phyloP scores from a whole-genome alignment of 2,797 vertebrate species.

The Gallinago stenura region DNA sequence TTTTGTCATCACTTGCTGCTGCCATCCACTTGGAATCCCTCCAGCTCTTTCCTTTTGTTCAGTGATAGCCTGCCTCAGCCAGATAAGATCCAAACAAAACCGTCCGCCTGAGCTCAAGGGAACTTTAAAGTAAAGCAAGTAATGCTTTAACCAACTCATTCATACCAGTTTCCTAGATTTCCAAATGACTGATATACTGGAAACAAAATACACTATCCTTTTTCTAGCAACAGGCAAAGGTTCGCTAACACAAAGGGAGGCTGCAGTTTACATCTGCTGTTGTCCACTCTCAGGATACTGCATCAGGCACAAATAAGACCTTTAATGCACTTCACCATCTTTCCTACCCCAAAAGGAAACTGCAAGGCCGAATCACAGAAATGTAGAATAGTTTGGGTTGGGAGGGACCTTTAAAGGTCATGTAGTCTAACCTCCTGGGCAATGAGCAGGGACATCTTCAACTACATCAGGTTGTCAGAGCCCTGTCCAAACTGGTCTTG shows the following conservation, averaged over 20 bases:
- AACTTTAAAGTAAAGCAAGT: not conserved
- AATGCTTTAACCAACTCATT: not conserved
- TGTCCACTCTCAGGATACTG: not conserved
- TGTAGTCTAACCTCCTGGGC: not conserved
- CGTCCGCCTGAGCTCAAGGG: not conserved
- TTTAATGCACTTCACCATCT: not conserved
- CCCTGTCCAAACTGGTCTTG: not conserved
- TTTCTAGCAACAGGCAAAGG: not conserved
- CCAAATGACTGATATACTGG: not conserved
- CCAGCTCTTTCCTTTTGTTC: not conserved
- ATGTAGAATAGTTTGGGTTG: not conserved
- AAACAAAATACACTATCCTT: not conserved
- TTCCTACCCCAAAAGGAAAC: not conserved
- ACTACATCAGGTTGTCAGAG: not conserved
- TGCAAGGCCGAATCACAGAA: not conserved
- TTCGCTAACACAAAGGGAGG: not conserved
- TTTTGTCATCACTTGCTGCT: not conserved
- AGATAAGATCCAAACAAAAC: not conserved
- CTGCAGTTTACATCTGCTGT: not conserved
- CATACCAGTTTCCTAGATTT: not conserved
- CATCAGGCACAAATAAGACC: not conserved
- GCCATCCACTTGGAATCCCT: not conserved
- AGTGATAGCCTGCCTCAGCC: not conserved
- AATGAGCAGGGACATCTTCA: not conserved
- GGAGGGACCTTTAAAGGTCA: not conserved